Percentiles rank a stretch among this genome's conserved stretches.
phyloP scores from a whole-genome alignment of 1,140 invertebrate species.

The Lepidurus apus region DNA sequence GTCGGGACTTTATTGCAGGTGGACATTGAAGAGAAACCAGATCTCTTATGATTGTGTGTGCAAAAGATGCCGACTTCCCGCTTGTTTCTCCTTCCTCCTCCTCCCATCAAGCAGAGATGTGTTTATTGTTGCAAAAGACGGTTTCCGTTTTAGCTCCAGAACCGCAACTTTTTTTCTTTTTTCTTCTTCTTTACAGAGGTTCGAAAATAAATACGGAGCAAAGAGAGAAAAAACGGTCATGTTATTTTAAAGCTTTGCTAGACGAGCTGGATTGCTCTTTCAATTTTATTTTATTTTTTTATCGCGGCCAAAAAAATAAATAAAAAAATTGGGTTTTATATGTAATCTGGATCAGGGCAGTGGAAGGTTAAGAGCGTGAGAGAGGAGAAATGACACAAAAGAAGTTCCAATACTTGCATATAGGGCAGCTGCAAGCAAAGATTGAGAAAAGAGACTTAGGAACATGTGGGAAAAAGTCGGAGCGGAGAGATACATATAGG shows the following conservation, averaged over 20 bases:
- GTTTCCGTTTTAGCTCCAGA: not conserved
- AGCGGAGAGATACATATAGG: not conserved
- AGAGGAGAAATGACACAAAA: not conserved
- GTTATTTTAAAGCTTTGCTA: too few relatives aligned
- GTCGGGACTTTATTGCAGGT: too few relatives aligned
- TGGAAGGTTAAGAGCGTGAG: not conserved
- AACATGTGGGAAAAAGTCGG: conserved; percentile 11
- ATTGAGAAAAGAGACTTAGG: not conserved
- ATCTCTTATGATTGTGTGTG: too few relatives aligned
- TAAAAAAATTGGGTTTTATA: too few relatives aligned
- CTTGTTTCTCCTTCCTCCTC: too few relatives aligned
- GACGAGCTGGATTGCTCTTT: too few relatives aligned
- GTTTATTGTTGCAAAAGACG: conserved; percentile 12
- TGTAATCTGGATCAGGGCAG: not conserved
- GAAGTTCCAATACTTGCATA: not conserved
- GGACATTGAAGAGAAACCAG: too few relatives aligned
- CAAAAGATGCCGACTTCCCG: too few relatives aligned
- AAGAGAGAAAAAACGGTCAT: not conserved
- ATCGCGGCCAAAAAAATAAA: too few relatives aligned
- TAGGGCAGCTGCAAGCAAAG: not conserved
- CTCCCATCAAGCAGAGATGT: not conserved
- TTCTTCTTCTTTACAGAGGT: not conserved
- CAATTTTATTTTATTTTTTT: too few relatives aligned
- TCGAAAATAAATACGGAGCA: not conserved
- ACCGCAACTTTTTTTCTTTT: not conserved